These are phyloP conservation scores for Alaudala cheleensis DNA, from an alignment of 2,113 vertebrate genomes.

Conservation along the genomic window DNA sequence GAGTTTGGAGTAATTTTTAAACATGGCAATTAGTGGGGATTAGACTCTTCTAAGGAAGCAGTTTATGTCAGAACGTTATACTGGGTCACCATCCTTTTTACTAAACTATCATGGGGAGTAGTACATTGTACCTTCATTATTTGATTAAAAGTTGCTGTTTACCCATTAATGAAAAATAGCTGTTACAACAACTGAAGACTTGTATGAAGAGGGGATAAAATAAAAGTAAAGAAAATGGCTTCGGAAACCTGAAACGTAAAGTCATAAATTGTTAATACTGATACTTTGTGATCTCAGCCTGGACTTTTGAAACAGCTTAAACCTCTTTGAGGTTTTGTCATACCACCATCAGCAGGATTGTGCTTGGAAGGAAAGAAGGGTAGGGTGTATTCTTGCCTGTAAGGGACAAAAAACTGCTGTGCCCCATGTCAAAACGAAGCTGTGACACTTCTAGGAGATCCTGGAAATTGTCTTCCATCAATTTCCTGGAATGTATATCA, in stretches of 20 bases:
- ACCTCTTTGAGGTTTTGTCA: background rate
- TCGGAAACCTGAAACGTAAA: background rate
- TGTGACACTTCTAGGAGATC: background rate
- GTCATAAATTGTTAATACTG: background rate
- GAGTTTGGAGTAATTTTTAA: background rate
- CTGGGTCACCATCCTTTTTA: background rate
- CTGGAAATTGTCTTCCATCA: background rate
- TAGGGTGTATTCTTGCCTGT: background rate
- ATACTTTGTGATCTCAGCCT: background rate
- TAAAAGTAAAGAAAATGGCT: background rate
- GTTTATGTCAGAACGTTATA: background rate
- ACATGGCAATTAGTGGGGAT: background rate
- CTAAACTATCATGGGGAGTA: background rate
- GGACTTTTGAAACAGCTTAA: background rate
- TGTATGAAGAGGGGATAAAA: background rate
- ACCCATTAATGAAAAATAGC: background rate
- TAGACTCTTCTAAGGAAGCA: background rate
- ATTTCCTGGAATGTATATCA: background rate
- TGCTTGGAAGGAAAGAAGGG: background rate
- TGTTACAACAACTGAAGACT: background rate
- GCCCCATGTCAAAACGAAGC: background rate
- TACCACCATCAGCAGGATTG: background rate
- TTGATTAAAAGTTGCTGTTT: constrained; percentile 22
- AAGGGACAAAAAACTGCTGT: background rate
- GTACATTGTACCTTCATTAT: background rate